These are phyloP conservation scores for Dendronephthya gigantea DNA, from an alignment of 64 coral and sea anemone genomes.

Conservation along the genomic window DNA sequence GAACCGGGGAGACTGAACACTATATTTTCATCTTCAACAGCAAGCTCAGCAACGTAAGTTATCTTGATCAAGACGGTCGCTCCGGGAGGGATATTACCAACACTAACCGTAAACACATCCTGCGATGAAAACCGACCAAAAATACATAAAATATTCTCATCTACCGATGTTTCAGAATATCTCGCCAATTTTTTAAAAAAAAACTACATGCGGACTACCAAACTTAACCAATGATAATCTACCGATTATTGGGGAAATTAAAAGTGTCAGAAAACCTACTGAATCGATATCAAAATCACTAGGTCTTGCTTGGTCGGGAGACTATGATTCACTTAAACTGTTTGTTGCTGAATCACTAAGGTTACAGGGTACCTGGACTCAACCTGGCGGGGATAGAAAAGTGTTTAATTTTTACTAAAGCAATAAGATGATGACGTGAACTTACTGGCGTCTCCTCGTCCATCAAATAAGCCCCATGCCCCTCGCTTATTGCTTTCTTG, in stretches of 20 bases:
- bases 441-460: constrained; percentile 93
- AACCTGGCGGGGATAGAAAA: not conserved
- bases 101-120: constrained; percentile 97
- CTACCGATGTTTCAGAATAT: no score
- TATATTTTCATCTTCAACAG: constrained; percentile 72
- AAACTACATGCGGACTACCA: no score
- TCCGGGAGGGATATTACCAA: constrained; percentile 80
- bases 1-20: constrained; percentile 66
- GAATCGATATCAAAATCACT: no score
- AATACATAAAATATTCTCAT: not conserved
- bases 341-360: not conserved
- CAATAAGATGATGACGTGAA: no score
- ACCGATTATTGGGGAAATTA: no score
- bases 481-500: constrained; percentile 87
- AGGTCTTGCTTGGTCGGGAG: no score
- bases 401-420: no score
- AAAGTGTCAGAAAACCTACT: no score
- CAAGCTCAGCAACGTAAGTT: constrained; percentile 69
- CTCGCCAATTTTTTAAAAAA: no score
- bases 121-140: not conserved
- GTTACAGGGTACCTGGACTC: not conserved
- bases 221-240: no score
- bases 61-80: constrained; percentile 86
- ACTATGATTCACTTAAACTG: no score
- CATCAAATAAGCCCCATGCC: constrained; percentile 98